phyloP scores from a whole-genome alignment of 2,797 vertebrate genomes.

The Gastrophryne carolinensis region DNA sequence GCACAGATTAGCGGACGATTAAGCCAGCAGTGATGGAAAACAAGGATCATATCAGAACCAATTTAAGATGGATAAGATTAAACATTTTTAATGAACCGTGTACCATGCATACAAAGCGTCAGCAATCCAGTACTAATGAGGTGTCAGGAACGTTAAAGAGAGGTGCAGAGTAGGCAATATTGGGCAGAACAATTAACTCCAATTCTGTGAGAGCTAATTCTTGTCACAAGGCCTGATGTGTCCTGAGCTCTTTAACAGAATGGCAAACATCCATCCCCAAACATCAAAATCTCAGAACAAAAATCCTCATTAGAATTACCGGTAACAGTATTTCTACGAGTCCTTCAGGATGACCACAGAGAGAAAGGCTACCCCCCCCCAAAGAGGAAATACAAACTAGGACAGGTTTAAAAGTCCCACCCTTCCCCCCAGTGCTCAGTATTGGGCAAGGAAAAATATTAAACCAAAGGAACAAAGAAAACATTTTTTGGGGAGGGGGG shows the following conservation, averaged over 20 bases:
- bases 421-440: too few relatives aligned
- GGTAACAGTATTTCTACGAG: too few relatives aligned
- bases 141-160: constrained; percentile 57
- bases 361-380: too few relatives aligned
- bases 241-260: constrained; percentile 57
- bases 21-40: constrained; percentile 50
- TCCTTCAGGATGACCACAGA: too few relatives aligned
- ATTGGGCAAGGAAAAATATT: too few relatives aligned
- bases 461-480: too few relatives aligned
- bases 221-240: constrained; percentile 66
- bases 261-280: not conserved
- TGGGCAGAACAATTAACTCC: constrained; percentile 48
- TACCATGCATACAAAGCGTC: constrained; percentile 64
- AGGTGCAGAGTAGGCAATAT: constrained; percentile 36
- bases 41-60: constrained; percentile 57
- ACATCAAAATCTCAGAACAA: constrained; percentile 47
- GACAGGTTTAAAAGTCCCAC: too few relatives aligned
- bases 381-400: too few relatives aligned
- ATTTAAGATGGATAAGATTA: constrained; percentile 66
- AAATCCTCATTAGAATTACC: too few relatives aligned
- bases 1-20: constrained; percentile 53
- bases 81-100: constrained; percentile 61
- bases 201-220: constrained; percentile 56
- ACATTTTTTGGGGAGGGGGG: too few relatives aligned
- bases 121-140: constrained; percentile 72